Conservation (phyloP, 2,113 vertebrate genomes). For the Sula dactylatra region DNA sequence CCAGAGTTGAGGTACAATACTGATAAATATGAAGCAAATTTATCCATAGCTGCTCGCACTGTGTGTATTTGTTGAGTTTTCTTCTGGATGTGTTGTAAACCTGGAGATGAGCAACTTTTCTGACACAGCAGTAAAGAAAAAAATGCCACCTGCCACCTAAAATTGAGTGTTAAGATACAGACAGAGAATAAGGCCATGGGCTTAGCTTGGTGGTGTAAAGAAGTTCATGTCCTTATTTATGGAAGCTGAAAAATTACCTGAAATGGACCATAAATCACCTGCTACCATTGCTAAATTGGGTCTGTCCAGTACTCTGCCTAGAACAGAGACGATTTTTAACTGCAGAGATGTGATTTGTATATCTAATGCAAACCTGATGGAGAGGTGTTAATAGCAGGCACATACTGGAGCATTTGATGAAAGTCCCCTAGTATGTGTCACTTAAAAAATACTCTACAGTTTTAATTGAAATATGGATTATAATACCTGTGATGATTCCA, state of each 20-base stretch:
- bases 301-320: neutral
- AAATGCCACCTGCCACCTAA: neutral
- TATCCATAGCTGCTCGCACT: neutral
- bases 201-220: neutral
- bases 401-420: neutral
- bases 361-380: neutral
- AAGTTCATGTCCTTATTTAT: neutral
- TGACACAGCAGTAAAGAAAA: neutral
- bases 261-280: neutral
- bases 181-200: neutral
- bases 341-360: neutral
- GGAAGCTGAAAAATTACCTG: neutral
- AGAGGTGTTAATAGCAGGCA: neutral
- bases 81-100: neutral
- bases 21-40: neutral
- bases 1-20: neutral
- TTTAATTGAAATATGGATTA: neutral
- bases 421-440: neutral
- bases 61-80: neutral
- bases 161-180: neutral
- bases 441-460: neutral
- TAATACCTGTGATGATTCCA: neutral
- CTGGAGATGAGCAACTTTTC: neutral
- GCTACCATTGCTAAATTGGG: neutral
- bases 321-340: neutral